Base-by-base conservation (phyloP, 2,113 vertebrate genomes). In the Hemibagrus wyckioides region DNA sequence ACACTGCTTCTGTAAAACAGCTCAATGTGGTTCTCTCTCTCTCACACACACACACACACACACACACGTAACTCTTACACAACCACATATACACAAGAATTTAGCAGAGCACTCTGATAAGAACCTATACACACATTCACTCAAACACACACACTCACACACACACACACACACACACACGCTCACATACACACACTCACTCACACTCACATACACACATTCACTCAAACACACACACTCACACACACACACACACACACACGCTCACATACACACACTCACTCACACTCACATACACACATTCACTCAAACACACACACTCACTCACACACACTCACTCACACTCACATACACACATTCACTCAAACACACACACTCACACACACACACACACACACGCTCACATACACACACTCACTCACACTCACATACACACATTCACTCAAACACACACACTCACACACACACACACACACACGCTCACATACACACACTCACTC, bases 1-100 rank as follows among this genome's bases (percentile, higher is more conserved):
- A 95, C 94, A 93, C 91, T 95, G 95, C 93, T 79, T 93, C 61
- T 88, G 90, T 95, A 94, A 94, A 95, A 93, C 91, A 86, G 69
- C 30, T 48, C 89, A 86, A 85, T 88, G 93, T 89, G 92, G 92
- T 95, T 95, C 94, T 93, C 94, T 95, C 95, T 94, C 90, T 87
- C 84, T 88, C 89, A 89, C 90, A 89, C 91, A 84, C 69, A 73
- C 85, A 76, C 50, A 75, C 77, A 82, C 63, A 84, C 52, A 69
- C 61, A 50, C 82, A 83, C 83, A 85, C 56, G 48, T 6, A 30
- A 67, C 83, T 41, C 65, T 61, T 39, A 82, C 48, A 82, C 50
- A 69, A 76, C 36, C 80, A 80, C 79, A 85, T 77, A 86, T 23
- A 73, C 23, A 44, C 39, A 44, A 33, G 48, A 33, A 71, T 65